These are phyloP conservation scores for Teleiodes luculella DNA, from an alignment of 2,888 invertebrate genomes.

Conservation along the genomic window DNA sequence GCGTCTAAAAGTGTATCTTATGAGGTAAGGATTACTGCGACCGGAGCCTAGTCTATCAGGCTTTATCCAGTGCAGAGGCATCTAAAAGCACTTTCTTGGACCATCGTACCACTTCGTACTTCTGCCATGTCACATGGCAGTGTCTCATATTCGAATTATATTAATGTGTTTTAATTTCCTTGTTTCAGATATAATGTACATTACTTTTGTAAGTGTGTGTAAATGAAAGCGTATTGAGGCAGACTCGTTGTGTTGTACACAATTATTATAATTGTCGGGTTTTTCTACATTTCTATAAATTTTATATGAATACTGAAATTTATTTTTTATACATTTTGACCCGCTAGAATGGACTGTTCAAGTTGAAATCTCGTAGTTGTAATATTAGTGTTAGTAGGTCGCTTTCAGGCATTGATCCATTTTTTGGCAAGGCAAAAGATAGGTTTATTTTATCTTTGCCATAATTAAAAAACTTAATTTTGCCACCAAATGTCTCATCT, in stretches of 20 bases:
- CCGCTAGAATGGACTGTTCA: neutral
- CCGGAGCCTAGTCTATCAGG: no score
- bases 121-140: no score
- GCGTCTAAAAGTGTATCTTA: no score
- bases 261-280: neutral
- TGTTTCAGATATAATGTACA: neutral
- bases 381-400: neutral
- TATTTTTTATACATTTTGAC: constrained; percentile 1
- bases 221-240: neutral
- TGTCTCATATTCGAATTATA: neutral
- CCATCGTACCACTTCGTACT: no score
- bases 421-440: neutral
- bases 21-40: no score
- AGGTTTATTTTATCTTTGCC: neutral
- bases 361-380: constrained; percentile 3
- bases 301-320: constrained; percentile 6
- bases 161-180: neutral
- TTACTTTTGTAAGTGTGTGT: neutral
- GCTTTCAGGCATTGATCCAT: no score
- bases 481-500: no score
- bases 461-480: no score
- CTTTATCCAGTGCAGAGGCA: no score
- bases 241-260: neutral
- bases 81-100: no score
- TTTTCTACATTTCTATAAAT: neutral